Evolutionary conservation across 1,140 invertebrate genomes (phyloP), one percentile per base, ranked within the genome.

Genomic region (Trigoniulus corallinus): DNA sequence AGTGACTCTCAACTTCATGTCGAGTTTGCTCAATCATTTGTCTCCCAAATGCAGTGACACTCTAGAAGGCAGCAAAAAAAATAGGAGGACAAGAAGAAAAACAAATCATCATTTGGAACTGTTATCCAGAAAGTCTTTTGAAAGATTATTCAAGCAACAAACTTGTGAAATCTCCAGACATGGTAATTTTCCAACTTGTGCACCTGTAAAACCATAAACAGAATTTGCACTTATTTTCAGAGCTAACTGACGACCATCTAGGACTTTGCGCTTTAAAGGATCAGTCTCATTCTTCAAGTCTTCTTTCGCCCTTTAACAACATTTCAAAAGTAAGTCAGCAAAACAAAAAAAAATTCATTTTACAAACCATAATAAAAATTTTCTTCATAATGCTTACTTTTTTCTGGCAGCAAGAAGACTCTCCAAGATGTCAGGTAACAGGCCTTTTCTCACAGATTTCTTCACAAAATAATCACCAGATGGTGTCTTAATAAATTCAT

Each of bases 211-310:
- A 44, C 96, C 96, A 71, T 99, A 99, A 0, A 99, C 96, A 25
- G 95, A 98, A 72, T 99, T 99, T 0, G 96, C 96, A 57, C 88
- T 94, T 26, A 99, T 93, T 75, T 99, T 99, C 51, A 99, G 73
- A 45, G 96, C 96, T 53, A 98, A 73, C 64, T 99, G 96, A 57
- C 96, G 69, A 56, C 94, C 94, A 75, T 98, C 93, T 25, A 98
- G 68, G 1, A 98, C 92, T 59, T 92, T 91, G 59, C 84, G 78
- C 64, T 84, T 84, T 50, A 97, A 84, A 2, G 88, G 87, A 76
- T 98, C 92, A 37, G 81, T 95, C 71, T 96, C 93, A 47, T 88
- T 78, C 63, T 93, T 93, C 24, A 95, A 68, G 62, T 89, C 85
- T 48, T 77, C 75, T 67, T 93, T 93, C 1, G 88, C 88, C 56